A percentile compares a stretch with the other conserved stretches of the same genome.
These are phyloP conservation scores for Marmota flaviventris DNA, from an alignment of 2,113 vertebrate species.

Conservation along the genomic window DNA sequence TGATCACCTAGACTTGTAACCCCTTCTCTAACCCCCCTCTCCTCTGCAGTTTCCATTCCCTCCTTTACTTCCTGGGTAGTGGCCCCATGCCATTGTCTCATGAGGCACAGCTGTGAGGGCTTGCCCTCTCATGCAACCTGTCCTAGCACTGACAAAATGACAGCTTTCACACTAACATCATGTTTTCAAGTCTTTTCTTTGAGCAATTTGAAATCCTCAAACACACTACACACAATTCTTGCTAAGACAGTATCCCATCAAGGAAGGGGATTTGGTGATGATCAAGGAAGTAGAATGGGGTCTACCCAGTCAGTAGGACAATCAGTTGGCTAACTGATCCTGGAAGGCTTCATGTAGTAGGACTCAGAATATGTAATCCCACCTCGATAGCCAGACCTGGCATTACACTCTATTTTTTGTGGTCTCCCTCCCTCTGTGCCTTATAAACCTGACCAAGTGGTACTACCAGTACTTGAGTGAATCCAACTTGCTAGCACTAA, in stretches of 20 bases:
- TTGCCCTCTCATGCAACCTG: background rate
- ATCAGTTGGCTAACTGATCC: background rate
- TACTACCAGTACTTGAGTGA: background rate
- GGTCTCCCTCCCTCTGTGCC: background rate
- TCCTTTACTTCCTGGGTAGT: background rate
- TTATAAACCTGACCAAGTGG: background rate
- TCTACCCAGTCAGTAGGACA: background rate
- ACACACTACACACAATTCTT: background rate
- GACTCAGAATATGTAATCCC: background rate
- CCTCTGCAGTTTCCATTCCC: background rate
- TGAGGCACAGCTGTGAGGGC: background rate
- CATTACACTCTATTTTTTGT: background rate
- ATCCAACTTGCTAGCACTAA: background rate
- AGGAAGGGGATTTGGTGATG: background rate
- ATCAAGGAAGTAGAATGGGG: background rate
- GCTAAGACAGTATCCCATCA: too few species aligned
- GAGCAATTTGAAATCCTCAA: background rate
- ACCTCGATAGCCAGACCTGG: background rate
- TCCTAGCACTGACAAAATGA: background rate
- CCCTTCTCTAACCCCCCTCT: background rate
- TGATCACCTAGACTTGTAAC: background rate
- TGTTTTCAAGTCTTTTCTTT: background rate
- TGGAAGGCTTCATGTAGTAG: background rate
- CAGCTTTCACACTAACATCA: background rate
- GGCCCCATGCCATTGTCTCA: background rate